These are phyloP conservation scores for Callospermophilus lateralis DNA, from an alignment of 2,113 vertebrate genomes.

Conservation along the genomic window DNA sequence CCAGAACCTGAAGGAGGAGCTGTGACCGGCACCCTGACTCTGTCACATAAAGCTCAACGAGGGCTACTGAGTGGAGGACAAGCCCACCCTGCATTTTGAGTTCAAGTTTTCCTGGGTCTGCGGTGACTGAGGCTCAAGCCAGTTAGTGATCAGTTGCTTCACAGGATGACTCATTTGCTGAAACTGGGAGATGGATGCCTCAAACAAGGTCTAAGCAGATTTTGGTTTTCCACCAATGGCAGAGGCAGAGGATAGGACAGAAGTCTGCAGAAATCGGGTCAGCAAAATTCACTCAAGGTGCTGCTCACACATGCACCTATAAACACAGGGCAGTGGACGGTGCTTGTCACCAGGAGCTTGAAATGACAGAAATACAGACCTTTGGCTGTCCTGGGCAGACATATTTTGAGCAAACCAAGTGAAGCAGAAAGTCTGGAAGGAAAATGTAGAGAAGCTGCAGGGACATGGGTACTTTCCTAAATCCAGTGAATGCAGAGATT, in stretches of 20 bases:
- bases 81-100: not conserved
- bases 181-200: not conserved
- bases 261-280: not conserved
- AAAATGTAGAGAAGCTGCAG: not conserved
- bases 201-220: not conserved
- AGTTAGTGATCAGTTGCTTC: not conserved
- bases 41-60: accelerated
- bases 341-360: not conserved
- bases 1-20: not conserved
- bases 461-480: not conserved
- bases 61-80: not conserved
- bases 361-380: not conserved
- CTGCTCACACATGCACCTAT: accelerated
- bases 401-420: not conserved
- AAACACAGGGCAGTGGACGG: not conserved
- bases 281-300: accelerated
- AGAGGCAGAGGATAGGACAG: not conserved
- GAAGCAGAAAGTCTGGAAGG: not conserved
- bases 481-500: no score
- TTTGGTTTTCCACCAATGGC: not conserved
- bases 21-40: accelerated
- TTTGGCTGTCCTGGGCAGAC: not conserved
- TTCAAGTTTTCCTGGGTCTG: not conserved
- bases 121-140: not conserved
- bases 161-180: not conserved